Conservation (phyloP, 2,888 invertebrate species). For the Gymnoscelis rufifasciata region DNA sequence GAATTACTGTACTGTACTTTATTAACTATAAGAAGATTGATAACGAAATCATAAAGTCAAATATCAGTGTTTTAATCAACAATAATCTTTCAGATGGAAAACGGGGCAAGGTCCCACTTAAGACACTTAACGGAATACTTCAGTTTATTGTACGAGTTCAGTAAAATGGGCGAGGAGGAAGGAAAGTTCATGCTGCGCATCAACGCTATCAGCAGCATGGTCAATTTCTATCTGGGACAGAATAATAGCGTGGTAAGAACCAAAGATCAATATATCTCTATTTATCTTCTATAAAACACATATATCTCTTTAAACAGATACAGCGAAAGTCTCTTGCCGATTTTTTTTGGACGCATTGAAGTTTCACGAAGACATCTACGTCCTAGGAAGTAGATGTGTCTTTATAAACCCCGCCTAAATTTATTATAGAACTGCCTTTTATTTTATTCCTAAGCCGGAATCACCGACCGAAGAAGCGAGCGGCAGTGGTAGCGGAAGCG, state of each 20-base stretch:
- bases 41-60: too few species aligned
- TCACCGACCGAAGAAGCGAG: constrained; percentile 73
- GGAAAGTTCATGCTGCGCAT: constrained; percentile 91
- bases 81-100: constrained; percentile 82
- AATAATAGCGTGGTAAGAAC: constrained; percentile 61
- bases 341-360: too few species aligned
- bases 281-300: too few species aligned
- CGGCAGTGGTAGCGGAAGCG: constrained; percentile 50
- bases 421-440: too few species aligned
- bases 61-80: background rate
- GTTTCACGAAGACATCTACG: too few species aligned
- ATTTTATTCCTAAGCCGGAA: constrained; percentile 49
- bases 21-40: too few species aligned
- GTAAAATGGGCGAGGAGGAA: constrained; percentile 96
- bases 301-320: too few species aligned
- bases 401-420: too few species aligned
- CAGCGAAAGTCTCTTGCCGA: too few species aligned
- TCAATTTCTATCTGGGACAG: constrained; percentile 94
- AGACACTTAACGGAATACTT: constrained; percentile 96
- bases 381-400: too few species aligned
- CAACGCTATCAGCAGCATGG: constrained; percentile 93
- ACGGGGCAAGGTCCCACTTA: constrained; percentile 90
- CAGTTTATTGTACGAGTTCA: constrained; percentile 93
- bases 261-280: too few species aligned
- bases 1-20: too few species aligned